These are phyloP conservation scores for Phataginus tetradactyla DNA, from an alignment of 2,797 vertebrate species.

Conservation along the genomic window DNA sequence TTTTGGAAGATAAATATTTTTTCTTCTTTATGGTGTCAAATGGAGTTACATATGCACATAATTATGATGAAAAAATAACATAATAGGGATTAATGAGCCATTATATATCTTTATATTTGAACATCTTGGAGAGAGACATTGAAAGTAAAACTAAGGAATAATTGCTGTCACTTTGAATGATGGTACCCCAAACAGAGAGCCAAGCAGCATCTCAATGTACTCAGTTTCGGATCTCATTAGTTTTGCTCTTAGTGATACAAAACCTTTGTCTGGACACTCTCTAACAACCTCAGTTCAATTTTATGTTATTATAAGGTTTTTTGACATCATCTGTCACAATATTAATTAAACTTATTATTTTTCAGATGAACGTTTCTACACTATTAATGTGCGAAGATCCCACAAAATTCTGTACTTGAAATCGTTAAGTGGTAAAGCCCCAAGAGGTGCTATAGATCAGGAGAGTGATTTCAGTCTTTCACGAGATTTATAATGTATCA, in stretches of 20 bases:
- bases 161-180: constrained; percentile 43
- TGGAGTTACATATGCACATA: background rate
- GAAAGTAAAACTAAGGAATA: background rate
- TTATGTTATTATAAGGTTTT: background rate
- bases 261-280: background rate
- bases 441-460: background rate
- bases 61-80: constrained; percentile 42
- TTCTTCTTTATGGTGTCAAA: background rate
- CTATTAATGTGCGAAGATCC: background rate
- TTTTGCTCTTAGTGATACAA: background rate
- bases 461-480: background rate
- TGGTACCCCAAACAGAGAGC: background rate
- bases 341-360: background rate
- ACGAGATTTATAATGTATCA: background rate
- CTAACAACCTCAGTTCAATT: background rate
- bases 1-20: constrained; percentile 12
- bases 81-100: background rate
- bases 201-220: background rate
- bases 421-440: background rate
- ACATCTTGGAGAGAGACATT: constrained; percentile 7
- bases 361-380: background rate
- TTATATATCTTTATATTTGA: constrained; percentile 39
- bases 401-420: background rate
- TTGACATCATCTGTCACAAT: background rate
- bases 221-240: background rate